Conservation (phyloP, 2,113 vertebrate genomes). For the Entomyzon cyanotis region DNA sequence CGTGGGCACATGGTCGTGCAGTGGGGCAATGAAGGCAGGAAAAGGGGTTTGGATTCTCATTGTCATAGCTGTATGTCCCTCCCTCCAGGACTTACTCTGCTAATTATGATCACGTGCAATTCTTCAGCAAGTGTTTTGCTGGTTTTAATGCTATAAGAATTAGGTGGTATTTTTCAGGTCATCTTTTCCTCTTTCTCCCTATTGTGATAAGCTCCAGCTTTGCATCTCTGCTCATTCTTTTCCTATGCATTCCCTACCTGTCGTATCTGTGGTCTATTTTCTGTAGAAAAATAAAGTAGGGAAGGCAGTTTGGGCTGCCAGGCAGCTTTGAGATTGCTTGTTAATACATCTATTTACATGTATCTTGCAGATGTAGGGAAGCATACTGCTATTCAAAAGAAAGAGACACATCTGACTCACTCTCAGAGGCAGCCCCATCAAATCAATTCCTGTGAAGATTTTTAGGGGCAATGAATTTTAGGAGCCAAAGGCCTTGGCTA, state of each 20-base stretch:
- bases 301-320: neutral
- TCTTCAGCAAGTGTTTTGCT: neutral
- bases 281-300: neutral
- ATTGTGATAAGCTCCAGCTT: neutral
- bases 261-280: neutral
- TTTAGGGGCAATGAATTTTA: neutral
- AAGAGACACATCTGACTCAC: rapidly evolving
- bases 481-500: neutral
- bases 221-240: neutral
- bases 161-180: neutral
- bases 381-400: neutral
- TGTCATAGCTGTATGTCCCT: neutral
- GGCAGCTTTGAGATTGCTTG: neutral
- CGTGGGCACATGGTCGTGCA: rapidly evolving
- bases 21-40: neutral
- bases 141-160: neutral
- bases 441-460: neutral
- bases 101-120: neutral
- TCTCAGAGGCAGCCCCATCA: neutral
- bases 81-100: neutral
- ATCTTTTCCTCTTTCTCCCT: neutral
- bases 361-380: neutral
- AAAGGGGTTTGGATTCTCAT: neutral
- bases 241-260: neutral
- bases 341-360: neutral